Evolutionary conservation across 2,113 vertebrate species (phyloP).

Genomic region (Brachypodius melanocephalos): DNA sequence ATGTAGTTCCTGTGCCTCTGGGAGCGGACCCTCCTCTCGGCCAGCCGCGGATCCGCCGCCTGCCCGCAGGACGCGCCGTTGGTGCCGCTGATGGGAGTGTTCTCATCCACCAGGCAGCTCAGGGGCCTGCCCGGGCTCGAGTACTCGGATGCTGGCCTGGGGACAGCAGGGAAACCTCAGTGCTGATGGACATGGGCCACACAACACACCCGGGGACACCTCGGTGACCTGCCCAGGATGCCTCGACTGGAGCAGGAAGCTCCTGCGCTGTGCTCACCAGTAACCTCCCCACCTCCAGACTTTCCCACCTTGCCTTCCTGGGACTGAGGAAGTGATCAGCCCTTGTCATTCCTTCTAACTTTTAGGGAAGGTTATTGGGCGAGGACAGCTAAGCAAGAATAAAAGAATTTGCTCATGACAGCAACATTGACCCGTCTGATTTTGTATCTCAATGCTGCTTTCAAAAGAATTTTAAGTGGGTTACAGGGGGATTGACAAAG

Average conservation of each 20-base stretch:
- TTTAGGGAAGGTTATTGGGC: neutral
- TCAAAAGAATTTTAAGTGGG: neutral
- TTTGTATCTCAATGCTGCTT: neutral
- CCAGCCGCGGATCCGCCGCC: slow-evolving; percentile 80
- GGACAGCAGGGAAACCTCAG: neutral
- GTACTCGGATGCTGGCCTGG: slow-evolving; percentile 91
- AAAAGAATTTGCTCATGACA: neutral
- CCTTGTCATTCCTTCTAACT: neutral
- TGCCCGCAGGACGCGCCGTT: slow-evolving; percentile 89
- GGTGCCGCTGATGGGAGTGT: slow-evolving; percentile 87
- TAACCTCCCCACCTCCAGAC: neutral
- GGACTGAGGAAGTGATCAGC: neutral
- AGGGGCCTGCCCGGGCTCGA: slow-evolving; percentile 91
- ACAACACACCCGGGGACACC: accelerated
- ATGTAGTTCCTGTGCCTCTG: slow-evolving; percentile 96
- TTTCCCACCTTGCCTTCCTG: neutral
- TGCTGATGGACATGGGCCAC: accelerated
- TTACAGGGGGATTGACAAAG: neutral
- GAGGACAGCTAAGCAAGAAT: neutral
- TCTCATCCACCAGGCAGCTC: slow-evolving; percentile 94
- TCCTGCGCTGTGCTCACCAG: neutral
- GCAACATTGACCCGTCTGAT: neutral
- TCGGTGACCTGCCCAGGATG: neutral
- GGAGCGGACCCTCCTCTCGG: slow-evolving; percentile 89
- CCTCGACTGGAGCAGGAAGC: accelerated